Evolutionary conservation across 2,113 vertebrate species (phyloP).

Genomic region (Scomber colias): DNA sequence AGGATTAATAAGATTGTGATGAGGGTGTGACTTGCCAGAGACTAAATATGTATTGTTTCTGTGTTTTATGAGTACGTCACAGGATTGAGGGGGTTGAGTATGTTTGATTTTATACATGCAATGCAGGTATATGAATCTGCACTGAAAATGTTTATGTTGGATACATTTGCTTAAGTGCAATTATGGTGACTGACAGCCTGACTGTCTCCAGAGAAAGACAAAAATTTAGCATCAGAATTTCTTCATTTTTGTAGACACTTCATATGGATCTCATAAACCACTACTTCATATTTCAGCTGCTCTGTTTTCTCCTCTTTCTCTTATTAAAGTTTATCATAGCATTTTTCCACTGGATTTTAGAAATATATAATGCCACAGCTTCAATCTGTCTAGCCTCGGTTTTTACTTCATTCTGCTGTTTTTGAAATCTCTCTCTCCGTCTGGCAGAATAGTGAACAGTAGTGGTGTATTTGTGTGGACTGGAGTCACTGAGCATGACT

Average conservation of each 20-base stretch:
- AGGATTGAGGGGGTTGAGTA: background rate
- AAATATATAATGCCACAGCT: background rate
- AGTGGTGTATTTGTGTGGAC: slow-evolving; percentile 55
- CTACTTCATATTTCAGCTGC: background rate
- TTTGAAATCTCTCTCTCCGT: slow-evolving; percentile 17
- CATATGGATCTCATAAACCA: background rate
- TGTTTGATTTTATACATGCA: background rate
- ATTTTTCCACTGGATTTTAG: background rate
- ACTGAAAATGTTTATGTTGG: background rate
- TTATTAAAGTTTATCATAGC: background rate
- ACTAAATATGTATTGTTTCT: no score
- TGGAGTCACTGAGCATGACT: slow-evolving; percentile 71
- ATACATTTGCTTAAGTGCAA: background rate
- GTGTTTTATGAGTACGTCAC: no score
- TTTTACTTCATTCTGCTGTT: slow-evolving; percentile 29
- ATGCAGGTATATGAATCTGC: no score
- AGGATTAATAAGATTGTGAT: no score
- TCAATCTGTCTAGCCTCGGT: background rate
- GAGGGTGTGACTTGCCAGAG: no score
- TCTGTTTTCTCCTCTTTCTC: background rate
- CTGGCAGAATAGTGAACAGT: slow-evolving; percentile 37
- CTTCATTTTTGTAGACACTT: background rate
- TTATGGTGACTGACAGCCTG: background rate
- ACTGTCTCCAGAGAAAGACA: background rate
- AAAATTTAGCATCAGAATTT: background rate